phyloP scores from a whole-genome alignment of 2,113 vertebrate species.

The Rhadina sibilatrix region DNA sequence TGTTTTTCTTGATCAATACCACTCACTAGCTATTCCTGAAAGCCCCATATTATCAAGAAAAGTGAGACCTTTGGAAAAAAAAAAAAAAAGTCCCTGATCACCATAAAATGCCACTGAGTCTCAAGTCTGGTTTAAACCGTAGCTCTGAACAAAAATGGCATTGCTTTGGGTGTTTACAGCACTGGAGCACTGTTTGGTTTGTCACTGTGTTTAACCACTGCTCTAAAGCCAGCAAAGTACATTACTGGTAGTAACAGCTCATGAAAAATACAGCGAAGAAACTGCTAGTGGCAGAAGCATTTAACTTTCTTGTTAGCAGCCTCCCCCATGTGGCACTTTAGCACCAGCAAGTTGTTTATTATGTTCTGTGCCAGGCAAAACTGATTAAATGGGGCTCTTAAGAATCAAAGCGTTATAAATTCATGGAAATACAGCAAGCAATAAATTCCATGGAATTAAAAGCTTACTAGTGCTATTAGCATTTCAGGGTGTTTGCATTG shows the following conservation, averaged over 20 bases:
- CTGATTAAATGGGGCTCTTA: constrained; percentile 98
- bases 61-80: not conserved
- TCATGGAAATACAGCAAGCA: constrained; percentile 98
- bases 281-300: constrained; percentile 91
- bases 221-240: constrained; percentile 82
- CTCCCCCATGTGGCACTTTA: constrained; percentile 96
- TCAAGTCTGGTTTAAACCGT: constrained; percentile 3
- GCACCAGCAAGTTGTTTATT: constrained; percentile 98
- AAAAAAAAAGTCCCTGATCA: not conserved
- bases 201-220: constrained; percentile 81
- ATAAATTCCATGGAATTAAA: constrained; percentile 99
- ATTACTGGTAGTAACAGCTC: constrained; percentile 87
- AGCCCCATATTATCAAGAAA: constrained; percentile 34
- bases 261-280: constrained; percentile 93
- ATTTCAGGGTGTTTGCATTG: constrained; percentile 97
- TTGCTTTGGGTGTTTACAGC: constrained; percentile 56
- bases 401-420: constrained; percentile 99
- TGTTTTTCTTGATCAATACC: not conserved
- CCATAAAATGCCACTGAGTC: not conserved
- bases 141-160: constrained; percentile 49
- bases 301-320: constrained; percentile 96
- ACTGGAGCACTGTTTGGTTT: constrained; percentile 75
- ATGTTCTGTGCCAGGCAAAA: constrained; percentile 94
- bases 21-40: constrained; percentile 22
- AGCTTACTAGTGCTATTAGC: constrained; percentile 97